Evolutionary conservation across 2,113 vertebrate genomes (phyloP).

Genomic region (Forbesichthys papilliferus): DNA sequence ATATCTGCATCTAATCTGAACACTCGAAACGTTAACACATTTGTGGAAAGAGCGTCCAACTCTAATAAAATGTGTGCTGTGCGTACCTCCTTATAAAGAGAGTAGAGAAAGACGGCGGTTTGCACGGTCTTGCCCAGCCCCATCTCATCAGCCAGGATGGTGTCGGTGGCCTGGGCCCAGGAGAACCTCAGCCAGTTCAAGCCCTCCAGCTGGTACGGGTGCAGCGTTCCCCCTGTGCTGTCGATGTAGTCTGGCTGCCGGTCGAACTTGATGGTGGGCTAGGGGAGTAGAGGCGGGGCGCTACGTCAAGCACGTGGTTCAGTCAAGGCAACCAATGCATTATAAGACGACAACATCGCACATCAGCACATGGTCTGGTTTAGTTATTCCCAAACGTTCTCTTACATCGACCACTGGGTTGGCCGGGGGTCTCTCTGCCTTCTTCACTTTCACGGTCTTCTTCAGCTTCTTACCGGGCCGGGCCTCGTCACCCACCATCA

Average conservation of each 20-base stretch:
- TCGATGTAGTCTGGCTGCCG: conserved; percentile 93
- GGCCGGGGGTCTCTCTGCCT: conserved; percentile 90
- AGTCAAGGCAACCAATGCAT: background rate
- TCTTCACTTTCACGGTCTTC: conserved; percentile 87
- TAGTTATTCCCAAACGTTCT: background rate
- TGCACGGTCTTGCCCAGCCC: conserved; percentile 97
- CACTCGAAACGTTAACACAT: no score
- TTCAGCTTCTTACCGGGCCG: conserved; percentile 92
- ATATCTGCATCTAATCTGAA: no score
- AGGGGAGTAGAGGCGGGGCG: conserved; percentile 16
- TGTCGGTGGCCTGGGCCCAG: conserved; percentile 97
- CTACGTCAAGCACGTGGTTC: conserved; percentile 2
- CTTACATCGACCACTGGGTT: conserved; percentile 94
- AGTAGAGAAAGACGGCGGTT: conserved; percentile 95
- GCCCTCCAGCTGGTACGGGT: conserved; percentile 97
- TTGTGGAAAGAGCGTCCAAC: no score
- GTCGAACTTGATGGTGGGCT: conserved; percentile 98
- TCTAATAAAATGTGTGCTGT: no score
- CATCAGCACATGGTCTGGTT: background rate
- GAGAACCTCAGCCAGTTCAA: conserved; percentile 97
- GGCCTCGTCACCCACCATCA: conserved; percentile 95
- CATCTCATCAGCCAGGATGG: conserved; percentile 98
- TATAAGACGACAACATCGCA: no score
- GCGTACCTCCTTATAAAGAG: conserved; percentile 93
- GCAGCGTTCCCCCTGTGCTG: conserved; percentile 88